These are phyloP conservation scores for Drosophila miranda DNA, from an alignment of 1,140 invertebrate species.

Conservation along the genomic window DNA sequence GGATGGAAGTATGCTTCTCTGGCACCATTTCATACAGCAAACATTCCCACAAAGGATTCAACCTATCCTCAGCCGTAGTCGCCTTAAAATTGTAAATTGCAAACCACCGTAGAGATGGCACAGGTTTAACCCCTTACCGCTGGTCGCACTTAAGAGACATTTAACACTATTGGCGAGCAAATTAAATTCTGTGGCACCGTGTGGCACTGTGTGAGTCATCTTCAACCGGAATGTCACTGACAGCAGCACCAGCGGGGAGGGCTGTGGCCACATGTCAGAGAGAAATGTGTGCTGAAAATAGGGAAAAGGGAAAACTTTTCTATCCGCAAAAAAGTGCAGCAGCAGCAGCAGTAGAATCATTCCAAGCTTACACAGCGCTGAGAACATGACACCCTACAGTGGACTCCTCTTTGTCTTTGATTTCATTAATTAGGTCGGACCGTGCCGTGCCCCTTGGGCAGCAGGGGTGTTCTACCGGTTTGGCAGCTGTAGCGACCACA, in stretches of 20 bases:
- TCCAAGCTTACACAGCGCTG: neutral
- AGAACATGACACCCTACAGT: neutral
- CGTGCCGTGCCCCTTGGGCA: conserved; percentile 22
- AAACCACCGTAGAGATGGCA: too few relatives aligned
- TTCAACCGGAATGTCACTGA: conserved; percentile 70
- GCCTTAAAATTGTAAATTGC: too few relatives aligned
- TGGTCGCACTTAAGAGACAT: conserved; percentile 11
- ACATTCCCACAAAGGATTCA: too few relatives aligned
- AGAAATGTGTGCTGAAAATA: conserved; percentile 38
- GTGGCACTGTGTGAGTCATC: conserved; percentile 53
- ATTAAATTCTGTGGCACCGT: conserved; percentile 38
- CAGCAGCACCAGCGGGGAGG: conserved; percentile 28
- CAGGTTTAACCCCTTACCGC: conserved; percentile 13
- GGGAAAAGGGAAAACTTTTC: conserved; percentile 66
- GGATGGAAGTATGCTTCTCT: too few relatives aligned
- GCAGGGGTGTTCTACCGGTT: conserved; percentile 26
- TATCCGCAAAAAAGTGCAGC: conserved; percentile 51
- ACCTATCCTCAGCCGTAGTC: too few relatives aligned
- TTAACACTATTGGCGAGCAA: conserved; percentile 33
- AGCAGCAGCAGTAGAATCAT: conserved; percentile 17
- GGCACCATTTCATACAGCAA: too few relatives aligned
- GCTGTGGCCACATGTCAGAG: conserved; percentile 63
- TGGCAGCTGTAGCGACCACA: conserved; percentile 35
- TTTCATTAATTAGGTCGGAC: conserved; percentile 63
- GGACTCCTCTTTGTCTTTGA: neutral